Conservation (phyloP, 2,888 invertebrate species). For the Ischnura elegans region DNA sequence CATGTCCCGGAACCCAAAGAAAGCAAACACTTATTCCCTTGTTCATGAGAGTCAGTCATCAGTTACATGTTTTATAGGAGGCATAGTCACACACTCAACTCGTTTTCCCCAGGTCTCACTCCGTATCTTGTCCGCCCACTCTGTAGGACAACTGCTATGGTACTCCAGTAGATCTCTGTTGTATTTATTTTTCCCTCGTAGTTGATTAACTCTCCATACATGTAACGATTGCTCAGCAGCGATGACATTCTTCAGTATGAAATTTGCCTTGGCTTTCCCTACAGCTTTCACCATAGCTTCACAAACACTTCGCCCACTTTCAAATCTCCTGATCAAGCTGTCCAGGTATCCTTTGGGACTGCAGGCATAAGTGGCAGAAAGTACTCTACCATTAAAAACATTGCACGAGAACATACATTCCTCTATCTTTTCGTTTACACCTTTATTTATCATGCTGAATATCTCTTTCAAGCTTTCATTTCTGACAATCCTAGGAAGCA, state of each 20-base stretch:
- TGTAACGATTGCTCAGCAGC: background rate
- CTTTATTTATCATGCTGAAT: background rate
- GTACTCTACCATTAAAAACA: background rate
- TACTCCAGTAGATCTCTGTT: background rate
- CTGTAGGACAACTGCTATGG: no score
- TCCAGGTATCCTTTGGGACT: background rate
- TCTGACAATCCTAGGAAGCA: background rate
- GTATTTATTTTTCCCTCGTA: background rate
- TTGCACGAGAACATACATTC: background rate
- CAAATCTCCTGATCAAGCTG: background rate
- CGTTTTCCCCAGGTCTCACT: no score
- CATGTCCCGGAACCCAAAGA: no score
- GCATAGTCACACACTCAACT: no score
- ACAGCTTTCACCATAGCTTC: background rate
- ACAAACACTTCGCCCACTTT: background rate
- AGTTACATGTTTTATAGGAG: no score
- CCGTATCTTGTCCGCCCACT: no score
- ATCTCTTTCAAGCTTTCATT: background rate
- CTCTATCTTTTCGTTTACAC: constrained; percentile 16
- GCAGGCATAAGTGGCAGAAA: background rate
- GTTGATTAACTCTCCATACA: background rate
- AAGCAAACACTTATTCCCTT: no score
- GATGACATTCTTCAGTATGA: background rate
- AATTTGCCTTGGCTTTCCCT: background rate
- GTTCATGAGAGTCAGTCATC: no score